Conservation (phyloP, 2,113 vertebrate species). For the Melanerpes aurifrons region DNA sequence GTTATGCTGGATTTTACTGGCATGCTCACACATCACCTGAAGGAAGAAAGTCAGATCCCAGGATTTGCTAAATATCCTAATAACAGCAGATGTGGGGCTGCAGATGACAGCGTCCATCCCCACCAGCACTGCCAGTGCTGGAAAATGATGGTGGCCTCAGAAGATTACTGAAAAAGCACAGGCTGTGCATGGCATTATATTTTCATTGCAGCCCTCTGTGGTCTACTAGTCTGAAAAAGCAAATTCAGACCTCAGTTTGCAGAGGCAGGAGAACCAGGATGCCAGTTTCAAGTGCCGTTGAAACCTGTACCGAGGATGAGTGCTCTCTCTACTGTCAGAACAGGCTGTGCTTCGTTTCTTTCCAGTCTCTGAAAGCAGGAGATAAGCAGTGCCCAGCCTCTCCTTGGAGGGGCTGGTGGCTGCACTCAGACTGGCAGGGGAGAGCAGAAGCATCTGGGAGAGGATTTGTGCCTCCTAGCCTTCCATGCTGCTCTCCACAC, state of each 20-base stretch:
- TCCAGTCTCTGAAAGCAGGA: not conserved
- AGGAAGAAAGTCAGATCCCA: not conserved
- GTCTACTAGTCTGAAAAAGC: not conserved
- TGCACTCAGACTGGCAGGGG: rapidly evolving
- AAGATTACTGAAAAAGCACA: not conserved
- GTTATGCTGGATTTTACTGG: not conserved
- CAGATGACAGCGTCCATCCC: not conserved
- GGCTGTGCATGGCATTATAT: not conserved
- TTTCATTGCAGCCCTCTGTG: not conserved
- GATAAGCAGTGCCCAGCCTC: rapidly evolving
- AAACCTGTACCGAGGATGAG: not conserved
- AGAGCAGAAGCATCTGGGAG: not conserved
- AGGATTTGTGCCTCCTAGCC: not conserved
- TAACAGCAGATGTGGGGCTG: not conserved
- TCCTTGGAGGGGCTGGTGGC: not conserved
- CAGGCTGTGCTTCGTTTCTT: not conserved
- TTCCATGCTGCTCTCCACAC: rapidly evolving
- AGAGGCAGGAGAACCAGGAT: not conserved
- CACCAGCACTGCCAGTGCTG: not conserved
- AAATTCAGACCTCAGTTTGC: not conserved
- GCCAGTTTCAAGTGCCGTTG: not conserved
- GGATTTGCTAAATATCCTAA: not conserved
- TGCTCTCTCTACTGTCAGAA: not conserved
- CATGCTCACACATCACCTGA: rapidly evolving
- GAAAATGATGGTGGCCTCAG: not conserved